A percentile compares a stretch with the other conserved stretches of the same genome.
These are phyloP conservation scores for Tragopan temminckii DNA, from an alignment of 2,797 vertebrate species.

Conservation along the genomic window DNA sequence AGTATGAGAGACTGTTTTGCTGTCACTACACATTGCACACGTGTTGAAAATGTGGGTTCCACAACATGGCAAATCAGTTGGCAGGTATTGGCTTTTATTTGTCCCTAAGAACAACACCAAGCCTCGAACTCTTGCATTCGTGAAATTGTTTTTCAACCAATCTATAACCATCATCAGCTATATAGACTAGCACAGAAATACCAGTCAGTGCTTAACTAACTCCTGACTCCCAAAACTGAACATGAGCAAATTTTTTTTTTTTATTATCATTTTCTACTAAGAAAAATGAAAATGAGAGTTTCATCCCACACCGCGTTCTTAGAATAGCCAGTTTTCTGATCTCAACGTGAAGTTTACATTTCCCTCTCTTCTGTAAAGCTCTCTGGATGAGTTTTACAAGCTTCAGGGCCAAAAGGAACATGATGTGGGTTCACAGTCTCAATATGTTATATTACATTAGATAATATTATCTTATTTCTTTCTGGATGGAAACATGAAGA, in stretches of 20 bases:
- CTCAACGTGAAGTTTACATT: background rate
- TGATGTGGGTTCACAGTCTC: background rate
- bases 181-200: background rate
- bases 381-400: background rate
- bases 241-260: background rate
- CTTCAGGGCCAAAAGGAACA: background rate
- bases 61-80: background rate
- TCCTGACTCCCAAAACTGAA: background rate
- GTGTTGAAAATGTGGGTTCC: background rate
- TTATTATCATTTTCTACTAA: background rate
- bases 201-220: background rate
- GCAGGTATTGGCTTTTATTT: background rate
- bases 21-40: constrained; percentile 30
- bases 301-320: background rate
- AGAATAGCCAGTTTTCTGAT: background rate
- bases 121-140: background rate
- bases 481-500: background rate
- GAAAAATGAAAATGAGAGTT: background rate
- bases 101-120: background rate
- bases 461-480: background rate
- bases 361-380: accelerated
- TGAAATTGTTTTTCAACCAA: background rate
- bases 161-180: background rate
- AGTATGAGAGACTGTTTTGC: constrained; percentile 4
- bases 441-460: background rate